Conservation (phyloP, 2,888 invertebrate species). For the Neoscelio sp. region DNA sequence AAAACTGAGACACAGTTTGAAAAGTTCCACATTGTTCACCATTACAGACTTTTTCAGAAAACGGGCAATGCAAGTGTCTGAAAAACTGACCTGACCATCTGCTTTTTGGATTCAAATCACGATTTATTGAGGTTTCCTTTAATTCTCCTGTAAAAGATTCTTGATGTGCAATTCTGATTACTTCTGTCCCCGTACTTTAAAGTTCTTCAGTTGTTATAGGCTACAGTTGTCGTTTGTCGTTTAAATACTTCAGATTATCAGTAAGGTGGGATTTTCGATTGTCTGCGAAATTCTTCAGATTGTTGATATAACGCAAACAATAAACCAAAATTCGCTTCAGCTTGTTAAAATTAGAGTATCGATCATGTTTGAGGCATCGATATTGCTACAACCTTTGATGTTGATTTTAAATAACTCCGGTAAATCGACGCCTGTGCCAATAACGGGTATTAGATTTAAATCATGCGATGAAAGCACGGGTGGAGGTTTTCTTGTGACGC, state of each 20-base stretch:
- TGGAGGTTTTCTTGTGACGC: constrained; percentile 49
- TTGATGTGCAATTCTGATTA: background rate
- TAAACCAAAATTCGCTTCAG: constrained; percentile 8
- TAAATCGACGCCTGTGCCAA: background rate
- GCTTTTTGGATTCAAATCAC: background rate
- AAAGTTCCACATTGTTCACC: too few relatives aligned
- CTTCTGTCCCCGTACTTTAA: background rate
- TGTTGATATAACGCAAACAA: constrained; percentile 2
- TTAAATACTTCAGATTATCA: background rate
- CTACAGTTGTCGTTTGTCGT: background rate
- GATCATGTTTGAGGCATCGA: background rate
- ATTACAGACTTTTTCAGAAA: too few relatives aligned
- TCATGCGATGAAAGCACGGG: constrained; percentile 44
- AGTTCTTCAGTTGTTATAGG: background rate
- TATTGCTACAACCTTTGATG: background rate
- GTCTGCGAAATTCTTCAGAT: background rate
- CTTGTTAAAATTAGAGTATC: constrained; percentile 3
- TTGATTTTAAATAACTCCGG: constrained; percentile 3
- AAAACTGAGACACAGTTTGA: too few relatives aligned
- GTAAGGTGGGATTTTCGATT: background rate
- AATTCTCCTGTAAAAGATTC: background rate
- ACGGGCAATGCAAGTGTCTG: too few relatives aligned
- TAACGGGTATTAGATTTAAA: background rate
- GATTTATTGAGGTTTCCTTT: background rate
- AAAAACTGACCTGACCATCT: background rate